Conservation (phyloP, 2,113 vertebrate species). For the Sphyrna mokarran region DNA sequence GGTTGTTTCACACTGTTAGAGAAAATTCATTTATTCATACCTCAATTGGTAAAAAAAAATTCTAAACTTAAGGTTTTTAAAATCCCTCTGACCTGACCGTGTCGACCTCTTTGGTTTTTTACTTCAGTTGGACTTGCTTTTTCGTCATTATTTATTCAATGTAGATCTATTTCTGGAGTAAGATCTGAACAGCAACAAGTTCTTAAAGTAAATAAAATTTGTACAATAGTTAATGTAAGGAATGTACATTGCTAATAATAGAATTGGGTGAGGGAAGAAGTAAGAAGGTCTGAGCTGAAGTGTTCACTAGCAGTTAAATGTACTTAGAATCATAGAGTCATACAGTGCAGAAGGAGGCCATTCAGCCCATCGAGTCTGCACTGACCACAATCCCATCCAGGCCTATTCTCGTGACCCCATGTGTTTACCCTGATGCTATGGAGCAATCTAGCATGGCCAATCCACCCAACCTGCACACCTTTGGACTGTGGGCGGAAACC, state of each 20-base stretch:
- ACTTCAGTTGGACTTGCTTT: not conserved
- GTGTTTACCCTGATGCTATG: too few relatives aligned
- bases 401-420: too few relatives aligned
- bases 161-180: not conserved
- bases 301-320: not conserved
- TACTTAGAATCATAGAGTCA: too few relatives aligned
- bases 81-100: not conserved
- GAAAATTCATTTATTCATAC: not conserved
- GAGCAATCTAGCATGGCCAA: too few relatives aligned
- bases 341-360: too few relatives aligned
- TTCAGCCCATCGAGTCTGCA: too few relatives aligned
- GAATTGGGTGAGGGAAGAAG: not conserved
- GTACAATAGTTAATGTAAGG: not conserved
- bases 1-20: not conserved
- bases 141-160: not conserved
- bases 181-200: not conserved
- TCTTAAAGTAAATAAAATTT: not conserved
- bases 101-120: not conserved
- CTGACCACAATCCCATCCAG: too few relatives aligned
- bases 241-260: not conserved
- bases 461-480: too few relatives aligned
- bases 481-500: too few relatives aligned
- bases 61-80: not conserved
- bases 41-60: not conserved
- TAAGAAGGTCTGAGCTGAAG: not conserved